Evolutionary conservation across 2,888 invertebrate genomes (phyloP), one percentile per base, ranked within the genome.

Genomic region (Cataglyphis livida): DNA sequence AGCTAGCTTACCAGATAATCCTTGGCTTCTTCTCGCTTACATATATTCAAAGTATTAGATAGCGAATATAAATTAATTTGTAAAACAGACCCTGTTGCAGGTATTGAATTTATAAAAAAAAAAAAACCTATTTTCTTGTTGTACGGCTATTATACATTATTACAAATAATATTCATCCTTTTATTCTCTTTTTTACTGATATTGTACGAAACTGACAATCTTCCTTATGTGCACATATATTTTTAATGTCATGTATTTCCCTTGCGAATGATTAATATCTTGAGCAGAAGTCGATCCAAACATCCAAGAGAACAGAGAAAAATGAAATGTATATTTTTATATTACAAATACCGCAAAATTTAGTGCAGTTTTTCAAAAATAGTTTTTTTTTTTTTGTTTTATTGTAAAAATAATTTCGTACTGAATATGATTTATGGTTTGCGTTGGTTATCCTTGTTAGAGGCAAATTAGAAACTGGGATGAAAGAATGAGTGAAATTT

Each of bases 1-100:
- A 78, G 78, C 57, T n/a, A 71, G 57, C 32, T 78, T 59, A 12
- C 21, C 35, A 70, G 54, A 57, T 70, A 78, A 70, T 78, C 73
- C 78, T 70, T 32, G 41, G 21, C 54, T 70, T 57, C 70, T 70
- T 28, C 35, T 25, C 70, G 57, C 71, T 21, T 57, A 41, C 71
- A 51, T 44, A 21, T 59, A 57, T 32, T 32, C 41, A 57, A 59
- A 78, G 28, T 41, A n/a, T 32, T 25, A 25, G 51, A 9, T 51
- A 35, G 35, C 57, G 41, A 18, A 70, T 57, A 18, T 59, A 57
- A 78, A 70, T 78, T 70, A 57, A 41, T 38, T 18, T 28, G n/a
- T 18, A 35, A 48, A 10, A 10, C 0, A 41, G 6, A 18, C 32
- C 21, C 21, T 70, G 7, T 32, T 10, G 21, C 10, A 28, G 4